These are phyloP conservation scores for Notodonta dromedarius DNA, from an alignment of 2,888 invertebrate species.

Conservation along the genomic window DNA sequence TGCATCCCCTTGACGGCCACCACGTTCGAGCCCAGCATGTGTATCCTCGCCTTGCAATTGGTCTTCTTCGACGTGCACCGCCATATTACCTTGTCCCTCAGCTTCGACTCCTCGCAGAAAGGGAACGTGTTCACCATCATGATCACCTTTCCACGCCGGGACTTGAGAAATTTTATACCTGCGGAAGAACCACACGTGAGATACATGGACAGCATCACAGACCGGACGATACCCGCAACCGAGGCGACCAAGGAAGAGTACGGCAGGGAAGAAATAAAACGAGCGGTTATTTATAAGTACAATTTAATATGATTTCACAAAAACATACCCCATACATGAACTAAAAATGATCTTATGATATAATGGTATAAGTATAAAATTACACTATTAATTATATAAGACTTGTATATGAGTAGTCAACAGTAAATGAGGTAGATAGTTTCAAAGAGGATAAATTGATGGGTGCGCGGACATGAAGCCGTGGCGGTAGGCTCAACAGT, in stretches of 20 bases:
- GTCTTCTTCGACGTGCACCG: conserved; percentile 82
- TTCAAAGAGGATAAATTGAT: conserved; percentile 46
- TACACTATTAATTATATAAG: conserved; percentile 70
- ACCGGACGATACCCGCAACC: conserved; percentile 7
- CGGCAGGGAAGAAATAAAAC: conserved; percentile 64
- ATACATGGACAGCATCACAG: conserved; percentile 29
- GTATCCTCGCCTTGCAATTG: conserved; percentile 80
- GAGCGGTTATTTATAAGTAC: conserved; percentile 80
- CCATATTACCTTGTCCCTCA: conserved; percentile 81
- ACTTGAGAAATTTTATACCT: conserved; percentile 81
- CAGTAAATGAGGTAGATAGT: conserved; percentile 75
- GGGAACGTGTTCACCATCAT: conserved; percentile 84
- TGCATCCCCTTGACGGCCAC: conserved; percentile 82
- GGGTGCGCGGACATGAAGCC: conserved; percentile 54
- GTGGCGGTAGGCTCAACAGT: conserved; percentile 60
- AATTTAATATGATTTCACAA: conserved; percentile 83
- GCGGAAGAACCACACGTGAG: conserved; percentile 65
- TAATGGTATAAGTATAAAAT: conserved; percentile 80
- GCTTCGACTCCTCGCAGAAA: conserved; percentile 81
- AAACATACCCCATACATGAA: conserved; percentile 80
- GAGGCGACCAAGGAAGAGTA: conserved; percentile 10
- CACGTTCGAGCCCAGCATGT: conserved; percentile 77
- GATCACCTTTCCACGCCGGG: conserved; percentile 79
- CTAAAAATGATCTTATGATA: conserved; percentile 73
- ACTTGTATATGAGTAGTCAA: conserved; percentile 72